Conservation (phyloP, 2,113 vertebrate genomes). For the Vanacampus margaritifer region DNA sequence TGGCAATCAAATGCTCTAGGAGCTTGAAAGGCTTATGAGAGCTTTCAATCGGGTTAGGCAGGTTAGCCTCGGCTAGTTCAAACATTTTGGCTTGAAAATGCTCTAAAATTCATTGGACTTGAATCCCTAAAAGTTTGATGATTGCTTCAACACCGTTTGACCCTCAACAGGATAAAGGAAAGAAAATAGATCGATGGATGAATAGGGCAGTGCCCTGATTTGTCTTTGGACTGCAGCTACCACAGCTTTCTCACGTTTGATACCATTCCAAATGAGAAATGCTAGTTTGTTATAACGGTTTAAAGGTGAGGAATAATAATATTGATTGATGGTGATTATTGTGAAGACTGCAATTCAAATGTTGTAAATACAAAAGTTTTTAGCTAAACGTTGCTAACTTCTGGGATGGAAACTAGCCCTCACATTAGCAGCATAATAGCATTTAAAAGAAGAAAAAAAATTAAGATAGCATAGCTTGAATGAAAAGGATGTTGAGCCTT, state of each 20-base stretch:
- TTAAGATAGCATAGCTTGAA: too few relatives aligned
- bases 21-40: constrained; percentile 2
- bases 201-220: neutral
- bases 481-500: too few relatives aligned
- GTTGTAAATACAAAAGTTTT: too few relatives aligned
- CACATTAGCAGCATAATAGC: too few relatives aligned
- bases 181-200: too few relatives aligned
- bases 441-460: too few relatives aligned
- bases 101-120: neutral
- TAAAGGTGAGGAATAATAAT: neutral
- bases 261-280: neutral
- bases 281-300: neutral
- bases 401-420: too few relatives aligned
- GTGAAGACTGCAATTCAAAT: too few relatives aligned
- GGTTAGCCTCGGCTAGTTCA: neutral
- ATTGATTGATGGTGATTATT: too few relatives aligned
- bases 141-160: neutral
- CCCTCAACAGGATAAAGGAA: too few relatives aligned
- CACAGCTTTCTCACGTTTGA: neutral
- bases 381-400: too few relatives aligned
- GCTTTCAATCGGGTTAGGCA: neutral
- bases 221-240: neutral
- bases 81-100: neutral
- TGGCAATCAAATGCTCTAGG: neutral
- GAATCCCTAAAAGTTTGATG: neutral